A percentile compares a stretch with the other conserved stretches of the same genome.
Conservation (phyloP, 2,797 vertebrate species). For the Gymnopithys bicolor region DNA sequence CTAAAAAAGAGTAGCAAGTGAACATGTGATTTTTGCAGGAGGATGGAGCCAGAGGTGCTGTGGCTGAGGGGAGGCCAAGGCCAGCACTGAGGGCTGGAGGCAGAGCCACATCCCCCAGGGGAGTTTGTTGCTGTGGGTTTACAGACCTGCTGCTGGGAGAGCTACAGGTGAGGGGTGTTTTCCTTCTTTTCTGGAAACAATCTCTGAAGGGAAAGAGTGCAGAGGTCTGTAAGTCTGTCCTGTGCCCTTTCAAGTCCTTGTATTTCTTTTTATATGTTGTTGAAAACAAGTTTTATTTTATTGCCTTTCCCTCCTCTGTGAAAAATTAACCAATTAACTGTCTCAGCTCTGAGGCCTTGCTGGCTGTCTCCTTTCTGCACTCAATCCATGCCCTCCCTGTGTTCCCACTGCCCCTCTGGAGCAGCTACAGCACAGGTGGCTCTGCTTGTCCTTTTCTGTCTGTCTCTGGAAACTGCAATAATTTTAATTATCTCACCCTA, state of each 20-base stretch:
- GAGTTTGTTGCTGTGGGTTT: neutral
- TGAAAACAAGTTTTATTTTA: neutral
- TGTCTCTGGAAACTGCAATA: neutral
- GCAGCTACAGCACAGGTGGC: neutral
- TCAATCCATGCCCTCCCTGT: neutral
- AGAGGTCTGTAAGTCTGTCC: neutral
- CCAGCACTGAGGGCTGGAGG: neutral
- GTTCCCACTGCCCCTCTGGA: neutral
- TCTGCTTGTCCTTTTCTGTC: neutral
- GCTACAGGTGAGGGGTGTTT: neutral
- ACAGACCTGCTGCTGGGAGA: neutral
- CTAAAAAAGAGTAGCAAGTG: neutral
- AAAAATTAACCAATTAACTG: neutral
- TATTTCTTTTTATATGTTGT: neutral
- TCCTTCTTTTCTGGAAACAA: neutral
- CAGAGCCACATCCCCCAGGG: neutral
- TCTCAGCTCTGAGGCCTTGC: neutral
- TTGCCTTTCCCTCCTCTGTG: neutral
- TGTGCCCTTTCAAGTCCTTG: neutral
- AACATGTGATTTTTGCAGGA: neutral
- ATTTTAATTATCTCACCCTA: neutral
- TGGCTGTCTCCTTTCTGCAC: neutral
- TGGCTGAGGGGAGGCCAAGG: neutral
- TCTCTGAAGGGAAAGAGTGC: neutral
- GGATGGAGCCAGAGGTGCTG: neutral